These are phyloP conservation scores for Phaethon lepturus DNA, from an alignment of 2,113 vertebrate genomes.

Conservation along the genomic window DNA sequence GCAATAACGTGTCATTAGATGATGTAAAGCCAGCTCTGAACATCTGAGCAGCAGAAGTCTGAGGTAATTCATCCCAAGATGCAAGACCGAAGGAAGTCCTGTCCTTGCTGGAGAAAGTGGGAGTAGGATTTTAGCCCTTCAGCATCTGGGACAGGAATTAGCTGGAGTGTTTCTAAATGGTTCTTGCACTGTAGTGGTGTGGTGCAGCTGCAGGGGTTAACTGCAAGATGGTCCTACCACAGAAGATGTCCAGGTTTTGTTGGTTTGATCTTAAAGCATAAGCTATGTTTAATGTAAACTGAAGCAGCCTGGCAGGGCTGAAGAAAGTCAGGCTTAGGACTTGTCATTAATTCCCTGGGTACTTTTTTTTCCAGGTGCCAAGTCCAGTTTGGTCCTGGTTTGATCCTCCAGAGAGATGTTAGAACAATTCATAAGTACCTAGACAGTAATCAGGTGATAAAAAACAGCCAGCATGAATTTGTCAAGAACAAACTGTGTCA, in stretches of 20 bases:
- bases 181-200: background rate
- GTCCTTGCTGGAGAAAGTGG: background rate
- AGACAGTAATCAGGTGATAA: slow-evolving; percentile 60
- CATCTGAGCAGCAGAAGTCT: background rate
- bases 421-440: slow-evolving; percentile 35
- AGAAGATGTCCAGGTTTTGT: background rate
- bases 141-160: background rate
- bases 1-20: background rate
- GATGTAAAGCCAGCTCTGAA: background rate
- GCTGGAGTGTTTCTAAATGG: background rate
- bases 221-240: background rate
- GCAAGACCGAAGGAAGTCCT: background rate
- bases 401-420: slow-evolving; percentile 24
- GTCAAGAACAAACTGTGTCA: slow-evolving; percentile 56
- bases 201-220: background rate
- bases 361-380: slow-evolving; percentile 23
- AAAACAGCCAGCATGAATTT: slow-evolving; percentile 59
- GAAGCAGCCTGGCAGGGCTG: background rate
- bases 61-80: background rate
- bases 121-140: background rate
- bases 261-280: background rate
- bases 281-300: background rate
- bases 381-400: background rate
- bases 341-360: background rate
- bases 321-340: background rate